Percentiles rank a stretch among this genome's conserved stretches.
phyloP scores from a whole-genome alignment of 2,797 vertebrate genomes.

The Synanceia verrucosa region DNA sequence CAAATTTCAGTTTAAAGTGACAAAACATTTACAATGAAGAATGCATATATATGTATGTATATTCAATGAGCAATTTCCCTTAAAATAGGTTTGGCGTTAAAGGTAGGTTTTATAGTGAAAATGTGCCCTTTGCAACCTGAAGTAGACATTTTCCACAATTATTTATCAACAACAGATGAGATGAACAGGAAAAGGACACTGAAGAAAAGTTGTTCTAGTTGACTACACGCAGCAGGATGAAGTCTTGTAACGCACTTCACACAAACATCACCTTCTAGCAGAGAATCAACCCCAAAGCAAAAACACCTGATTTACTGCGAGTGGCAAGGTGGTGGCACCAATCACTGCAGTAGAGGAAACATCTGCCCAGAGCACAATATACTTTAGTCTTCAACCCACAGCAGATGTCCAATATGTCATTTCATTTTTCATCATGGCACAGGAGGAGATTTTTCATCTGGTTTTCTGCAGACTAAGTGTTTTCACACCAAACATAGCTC shows the following conservation, averaged over 20 bases:
- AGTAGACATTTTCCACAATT: conserved; percentile 25
- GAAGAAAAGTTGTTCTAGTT: conserved; percentile 21
- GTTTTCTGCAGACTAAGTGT: conserved; percentile 87
- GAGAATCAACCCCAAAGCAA: conserved; percentile 26
- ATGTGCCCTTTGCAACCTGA: not conserved
- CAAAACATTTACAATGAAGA: too few species aligned
- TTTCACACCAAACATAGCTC: conserved; percentile 81
- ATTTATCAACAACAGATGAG: conserved; percentile 9
- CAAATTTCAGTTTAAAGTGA: not conserved
- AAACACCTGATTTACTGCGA: conserved; percentile 72
- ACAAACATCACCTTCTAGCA: conserved; percentile 11
- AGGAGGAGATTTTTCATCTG: conserved; percentile 81
- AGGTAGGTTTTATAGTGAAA: too few species aligned
- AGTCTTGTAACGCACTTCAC: conserved; percentile 8
- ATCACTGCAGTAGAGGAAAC: conserved; percentile 76
- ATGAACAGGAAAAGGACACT: conserved; percentile 25
- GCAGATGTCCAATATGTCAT: conserved; percentile 90
- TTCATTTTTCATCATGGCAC: conserved; percentile 91
- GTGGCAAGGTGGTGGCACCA: conserved; percentile 58
- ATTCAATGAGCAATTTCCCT: too few species aligned
- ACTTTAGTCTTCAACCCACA: conserved; percentile 77
- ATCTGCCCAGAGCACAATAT: conserved; percentile 81
- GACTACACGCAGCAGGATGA: conserved; percentile 17
- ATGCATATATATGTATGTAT: too few species aligned
- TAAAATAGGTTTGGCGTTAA: too few species aligned